A percentile compares a stretch with the other conserved stretches of the same genome.
phyloP scores from a whole-genome alignment of 1,140 invertebrate species.

The Galleria mellonella region DNA sequence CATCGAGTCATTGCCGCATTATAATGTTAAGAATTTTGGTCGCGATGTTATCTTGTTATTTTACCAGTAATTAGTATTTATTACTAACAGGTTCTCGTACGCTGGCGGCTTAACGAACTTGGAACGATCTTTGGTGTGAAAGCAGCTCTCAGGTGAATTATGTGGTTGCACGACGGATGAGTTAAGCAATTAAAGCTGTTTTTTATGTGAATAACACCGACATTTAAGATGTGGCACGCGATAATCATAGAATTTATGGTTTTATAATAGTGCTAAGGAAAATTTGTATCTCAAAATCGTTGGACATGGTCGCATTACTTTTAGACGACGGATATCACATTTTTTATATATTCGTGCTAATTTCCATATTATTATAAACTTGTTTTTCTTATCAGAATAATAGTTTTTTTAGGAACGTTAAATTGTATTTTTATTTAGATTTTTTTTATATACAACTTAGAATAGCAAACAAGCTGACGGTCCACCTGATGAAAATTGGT shows the following conservation, averaged over 20 bases:
- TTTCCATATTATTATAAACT: neutral
- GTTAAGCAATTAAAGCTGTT: conserved; percentile 59
- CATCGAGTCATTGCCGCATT: conserved; percentile 22
- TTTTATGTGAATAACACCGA: conserved; percentile 34
- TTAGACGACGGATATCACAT: neutral
- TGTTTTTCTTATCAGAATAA: neutral
- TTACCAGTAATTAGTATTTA: conserved; percentile 71
- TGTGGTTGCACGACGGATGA: conserved; percentile 44
- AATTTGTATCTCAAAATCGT: conserved; percentile 11
- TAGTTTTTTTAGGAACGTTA: too few species aligned
- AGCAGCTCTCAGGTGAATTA: conserved; percentile 47
- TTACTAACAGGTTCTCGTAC: conserved; percentile 37
- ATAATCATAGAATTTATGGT: conserved; percentile 40
- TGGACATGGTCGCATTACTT: neutral
- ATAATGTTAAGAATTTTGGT: conserved; percentile 51
- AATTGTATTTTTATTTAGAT: too few species aligned
- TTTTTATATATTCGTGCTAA: neutral
- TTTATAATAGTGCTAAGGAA: conserved; percentile 13
- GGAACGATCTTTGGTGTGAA: conserved; percentile 36
- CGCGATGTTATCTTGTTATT: conserved; percentile 64
- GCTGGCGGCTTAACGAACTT: conserved; percentile 17
- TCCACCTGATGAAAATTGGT: too few species aligned
- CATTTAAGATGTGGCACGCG: conserved; percentile 36
- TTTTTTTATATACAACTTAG: too few species aligned
- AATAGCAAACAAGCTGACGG: too few species aligned